Conservation (phyloP, 2,797 vertebrate genomes). For the Cossypha niveicapilla region DNA sequence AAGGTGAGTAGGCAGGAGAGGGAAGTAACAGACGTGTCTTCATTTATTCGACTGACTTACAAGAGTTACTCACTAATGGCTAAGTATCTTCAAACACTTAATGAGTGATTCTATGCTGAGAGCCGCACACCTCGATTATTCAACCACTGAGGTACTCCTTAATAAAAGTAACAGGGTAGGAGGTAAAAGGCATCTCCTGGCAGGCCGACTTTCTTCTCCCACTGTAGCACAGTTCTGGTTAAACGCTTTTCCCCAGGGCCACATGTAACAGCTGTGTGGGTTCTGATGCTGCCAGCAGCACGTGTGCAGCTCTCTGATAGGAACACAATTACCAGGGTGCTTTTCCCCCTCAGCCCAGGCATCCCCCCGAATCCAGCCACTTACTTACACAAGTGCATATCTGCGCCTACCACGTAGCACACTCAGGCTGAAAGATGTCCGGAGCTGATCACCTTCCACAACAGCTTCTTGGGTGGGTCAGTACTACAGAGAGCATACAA, state of each 20-base stretch:
- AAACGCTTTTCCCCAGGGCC: accelerated
- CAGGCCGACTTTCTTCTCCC: background rate
- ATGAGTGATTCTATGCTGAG: accelerated
- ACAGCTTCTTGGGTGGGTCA: accelerated
- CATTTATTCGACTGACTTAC: background rate
- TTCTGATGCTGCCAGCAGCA: accelerated
- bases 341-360: accelerated
- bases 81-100: background rate
- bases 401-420: accelerated
- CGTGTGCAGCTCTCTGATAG: accelerated
- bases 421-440: accelerated
- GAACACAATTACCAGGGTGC: accelerated
- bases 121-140: background rate
- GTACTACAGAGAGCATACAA: accelerated
- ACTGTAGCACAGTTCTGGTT: accelerated
- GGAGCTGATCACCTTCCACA: background rate
- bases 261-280: accelerated
- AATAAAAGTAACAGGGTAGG: accelerated
- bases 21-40: background rate
- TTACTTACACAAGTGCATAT: accelerated
- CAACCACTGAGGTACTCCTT: background rate
- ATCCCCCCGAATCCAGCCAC: accelerated
- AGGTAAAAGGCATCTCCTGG: background rate
- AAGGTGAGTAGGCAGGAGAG: background rate
- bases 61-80: background rate